phyloP scores from a whole-genome alignment of 2,888 invertebrate genomes.

The Hypolimnas misippus region DNA sequence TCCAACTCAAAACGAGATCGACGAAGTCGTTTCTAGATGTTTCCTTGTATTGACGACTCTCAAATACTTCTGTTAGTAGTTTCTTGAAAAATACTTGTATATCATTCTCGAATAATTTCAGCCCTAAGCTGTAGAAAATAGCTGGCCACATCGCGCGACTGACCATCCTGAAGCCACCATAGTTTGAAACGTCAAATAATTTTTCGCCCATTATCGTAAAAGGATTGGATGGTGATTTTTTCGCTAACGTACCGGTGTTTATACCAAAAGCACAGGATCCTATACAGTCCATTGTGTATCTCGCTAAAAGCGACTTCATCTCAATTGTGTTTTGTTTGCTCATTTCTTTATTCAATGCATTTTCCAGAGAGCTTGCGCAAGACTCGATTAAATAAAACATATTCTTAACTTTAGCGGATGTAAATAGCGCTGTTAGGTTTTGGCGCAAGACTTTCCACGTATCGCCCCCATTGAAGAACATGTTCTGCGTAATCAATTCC shows the following conservation, averaged over 20 bases:
- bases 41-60: no score
- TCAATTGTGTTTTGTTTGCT: constrained; percentile 45
- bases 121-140: constrained; percentile 56
- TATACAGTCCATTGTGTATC: constrained; percentile 63
- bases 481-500: constrained; percentile 54
- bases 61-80: constrained; percentile 51
- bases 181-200: constrained; percentile 50
- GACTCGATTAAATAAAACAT: constrained; percentile 66
- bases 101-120: constrained; percentile 47
- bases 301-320: constrained; percentile 48
- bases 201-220: constrained; percentile 51
- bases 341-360: constrained; percentile 48
- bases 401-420: constrained; percentile 65
- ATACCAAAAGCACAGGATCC: constrained; percentile 61
- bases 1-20: constrained; percentile 54
- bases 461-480: constrained; percentile 62
- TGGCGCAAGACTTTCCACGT: constrained; percentile 66
- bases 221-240: constrained; percentile 46
- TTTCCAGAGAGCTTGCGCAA: no score
- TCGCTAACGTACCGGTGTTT: constrained; percentile 53
- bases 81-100: constrained; percentile 51
- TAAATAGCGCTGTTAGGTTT: constrained; percentile 64
- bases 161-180: constrained; percentile 48
- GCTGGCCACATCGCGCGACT: constrained; percentile 56
- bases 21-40: no score